Conservation (phyloP, 1,140 invertebrate species). For the Sarcophaga peregrina region DNA sequence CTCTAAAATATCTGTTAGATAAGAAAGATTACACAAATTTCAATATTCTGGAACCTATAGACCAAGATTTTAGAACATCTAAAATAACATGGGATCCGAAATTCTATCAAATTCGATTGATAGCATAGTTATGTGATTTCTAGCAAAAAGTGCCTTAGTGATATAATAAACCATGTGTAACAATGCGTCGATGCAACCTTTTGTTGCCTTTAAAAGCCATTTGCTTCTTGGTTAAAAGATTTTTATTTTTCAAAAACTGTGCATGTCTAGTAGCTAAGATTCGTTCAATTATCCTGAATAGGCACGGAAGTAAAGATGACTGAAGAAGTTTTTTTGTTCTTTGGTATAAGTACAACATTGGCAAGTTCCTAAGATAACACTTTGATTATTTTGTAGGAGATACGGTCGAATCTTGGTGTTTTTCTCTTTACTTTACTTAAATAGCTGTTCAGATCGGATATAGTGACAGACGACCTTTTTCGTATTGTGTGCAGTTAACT, state of each 20-base stretch:
- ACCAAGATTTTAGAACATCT: no score
- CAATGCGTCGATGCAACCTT: background rate
- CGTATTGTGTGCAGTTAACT: background rate
- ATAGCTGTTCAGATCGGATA: background rate
- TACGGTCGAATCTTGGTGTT: background rate
- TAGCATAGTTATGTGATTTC: background rate
- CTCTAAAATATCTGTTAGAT: background rate
- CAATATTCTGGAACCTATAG: background rate
- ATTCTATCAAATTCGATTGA: slow-evolving; percentile 2
- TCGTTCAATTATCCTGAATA: no score
- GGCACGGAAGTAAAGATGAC: no score
- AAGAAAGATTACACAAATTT: background rate
- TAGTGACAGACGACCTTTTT: background rate
- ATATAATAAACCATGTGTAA: background rate
- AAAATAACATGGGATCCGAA: no score
- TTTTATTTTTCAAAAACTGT: background rate
- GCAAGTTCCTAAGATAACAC: background rate
- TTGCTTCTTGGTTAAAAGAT: background rate
- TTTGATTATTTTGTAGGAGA: background rate
- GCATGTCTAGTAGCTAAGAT: background rate
- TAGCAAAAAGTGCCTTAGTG: background rate
- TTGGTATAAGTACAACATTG: background rate
- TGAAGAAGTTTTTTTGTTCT: background rate
- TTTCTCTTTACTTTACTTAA: background rate
- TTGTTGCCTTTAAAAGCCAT: background rate